A percentile compares a stretch with the other conserved stretches of the same genome.
phyloP scores from a whole-genome alignment of 2,888 invertebrate species.

The Oscheius sp. region DNA sequence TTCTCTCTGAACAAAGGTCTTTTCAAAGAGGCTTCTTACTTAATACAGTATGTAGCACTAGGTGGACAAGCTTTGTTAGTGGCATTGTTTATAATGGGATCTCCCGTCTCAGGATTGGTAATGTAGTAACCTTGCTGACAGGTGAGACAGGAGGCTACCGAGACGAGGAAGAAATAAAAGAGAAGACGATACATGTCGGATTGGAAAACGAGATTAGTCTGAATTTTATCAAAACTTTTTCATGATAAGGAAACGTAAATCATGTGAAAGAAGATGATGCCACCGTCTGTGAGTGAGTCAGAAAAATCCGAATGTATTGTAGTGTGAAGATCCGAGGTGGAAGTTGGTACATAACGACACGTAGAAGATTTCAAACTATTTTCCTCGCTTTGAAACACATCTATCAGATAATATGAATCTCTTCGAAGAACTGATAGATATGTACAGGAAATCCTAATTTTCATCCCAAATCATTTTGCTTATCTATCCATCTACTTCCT shows the following conservation, averaged over 20 bases:
- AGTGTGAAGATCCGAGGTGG: too few relatives aligned
- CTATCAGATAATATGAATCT: too few relatives aligned
- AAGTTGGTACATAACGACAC: too few relatives aligned
- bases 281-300: background rate
- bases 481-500: too few relatives aligned
- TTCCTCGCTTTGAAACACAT: too few relatives aligned
- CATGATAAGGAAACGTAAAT: background rate
- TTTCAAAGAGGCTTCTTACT: background rate
- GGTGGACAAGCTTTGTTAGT: background rate
- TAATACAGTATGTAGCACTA: background rate
- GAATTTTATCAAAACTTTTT: background rate
- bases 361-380: too few relatives aligned
- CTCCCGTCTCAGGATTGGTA: background rate
- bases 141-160: background rate
- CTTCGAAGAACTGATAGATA: too few relatives aligned
- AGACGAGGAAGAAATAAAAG: background rate
- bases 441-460: too few relatives aligned
- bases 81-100: background rate
- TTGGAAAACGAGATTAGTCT: background rate
- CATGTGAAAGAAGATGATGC: constrained; percentile 14
- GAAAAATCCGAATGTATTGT: too few relatives aligned
- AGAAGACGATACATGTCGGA: background rate
- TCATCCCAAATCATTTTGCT: too few relatives aligned
- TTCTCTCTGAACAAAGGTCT: constrained; percentile 6
- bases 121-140: background rate